Evolutionary conservation across 1,140 invertebrate species (phyloP).

Genomic region (Plutomurus gul): DNA sequence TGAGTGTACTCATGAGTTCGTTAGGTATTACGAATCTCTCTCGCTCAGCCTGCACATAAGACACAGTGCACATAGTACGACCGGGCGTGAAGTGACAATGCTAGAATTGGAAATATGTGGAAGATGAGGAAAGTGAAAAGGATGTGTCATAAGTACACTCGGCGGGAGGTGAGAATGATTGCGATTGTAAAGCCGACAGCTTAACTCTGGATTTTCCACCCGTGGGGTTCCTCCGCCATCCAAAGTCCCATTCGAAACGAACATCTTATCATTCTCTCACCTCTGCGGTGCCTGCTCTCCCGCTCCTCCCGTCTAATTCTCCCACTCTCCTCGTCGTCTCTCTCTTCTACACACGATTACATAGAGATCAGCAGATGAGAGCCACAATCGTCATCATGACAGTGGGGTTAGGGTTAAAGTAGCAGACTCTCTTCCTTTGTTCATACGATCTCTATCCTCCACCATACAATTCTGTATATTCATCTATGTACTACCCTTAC

Average conservation of each 20-base stretch:
- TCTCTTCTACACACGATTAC: background rate
- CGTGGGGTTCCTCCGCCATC: constrained; percentile 1
- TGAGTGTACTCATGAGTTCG: too few relatives aligned
- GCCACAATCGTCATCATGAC: background rate
- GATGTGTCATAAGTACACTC: constrained; percentile 24
- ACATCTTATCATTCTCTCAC: background rate
- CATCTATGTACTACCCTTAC: too few relatives aligned
- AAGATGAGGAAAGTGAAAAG: constrained; percentile 22
- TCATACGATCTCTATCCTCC: background rate
- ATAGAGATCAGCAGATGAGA: too few relatives aligned
- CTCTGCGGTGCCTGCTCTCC: background rate
- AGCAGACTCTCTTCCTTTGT: background rate
- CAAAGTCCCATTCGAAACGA: background rate
- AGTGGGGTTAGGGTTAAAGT: background rate
- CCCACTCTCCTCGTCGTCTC: too few relatives aligned
- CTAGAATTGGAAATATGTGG: background rate
- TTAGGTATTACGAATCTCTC: too few relatives aligned
- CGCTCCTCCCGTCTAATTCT: background rate
- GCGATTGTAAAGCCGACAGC: constrained; percentile 22
- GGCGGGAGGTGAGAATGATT: constrained; percentile 41
- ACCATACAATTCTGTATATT: too few relatives aligned
- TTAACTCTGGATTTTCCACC: constrained; percentile 12
- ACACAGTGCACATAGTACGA: background rate
- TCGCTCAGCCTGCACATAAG: background rate
- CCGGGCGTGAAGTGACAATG: background rate